These are phyloP conservation scores for Virgularia gustaviana DNA, from an alignment of 92 coral and sea anemone species.

Conservation along the genomic window DNA sequence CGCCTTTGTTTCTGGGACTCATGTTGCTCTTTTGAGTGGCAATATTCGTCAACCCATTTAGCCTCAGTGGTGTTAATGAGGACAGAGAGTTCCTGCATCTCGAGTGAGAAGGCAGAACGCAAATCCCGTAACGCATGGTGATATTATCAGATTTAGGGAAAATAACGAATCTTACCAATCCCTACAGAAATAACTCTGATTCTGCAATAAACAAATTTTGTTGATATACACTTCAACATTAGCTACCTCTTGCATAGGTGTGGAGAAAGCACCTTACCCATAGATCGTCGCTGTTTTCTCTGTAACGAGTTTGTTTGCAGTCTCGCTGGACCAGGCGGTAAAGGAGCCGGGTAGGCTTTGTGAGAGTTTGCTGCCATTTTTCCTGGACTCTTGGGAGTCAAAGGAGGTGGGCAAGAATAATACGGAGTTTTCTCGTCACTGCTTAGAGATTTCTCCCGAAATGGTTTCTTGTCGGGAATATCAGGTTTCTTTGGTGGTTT, in stretches of 20 bases:
- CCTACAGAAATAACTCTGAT: not conserved
- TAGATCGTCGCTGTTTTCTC: constrained; percentile 14
- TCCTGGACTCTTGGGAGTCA: not conserved
- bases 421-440: not conserved
- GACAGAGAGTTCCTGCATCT: no score
- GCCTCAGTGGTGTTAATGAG: no score
- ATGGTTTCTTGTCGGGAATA: constrained; percentile 40
- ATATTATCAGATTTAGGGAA: no score
- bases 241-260: not conserved
- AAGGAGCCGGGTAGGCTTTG: constrained; percentile 55
- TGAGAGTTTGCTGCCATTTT: constrained; percentile 36
- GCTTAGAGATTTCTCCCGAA: constrained; percentile 10
- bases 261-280: not conserved
- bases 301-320: constrained; percentile 10
- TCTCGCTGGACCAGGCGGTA: constrained; percentile 46
- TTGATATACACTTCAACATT: not conserved
- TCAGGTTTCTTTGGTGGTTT: constrained; percentile 39
- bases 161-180: not conserved
- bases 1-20: no score
- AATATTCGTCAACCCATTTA: no score
- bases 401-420: constrained; percentile 30
- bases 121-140: no score
- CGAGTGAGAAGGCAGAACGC: no score
- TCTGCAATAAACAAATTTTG: no score
- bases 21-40: no score